phyloP scores from a whole-genome alignment of 2,797 vertebrate genomes.

The Acipenser oxyrinchus region DNA sequence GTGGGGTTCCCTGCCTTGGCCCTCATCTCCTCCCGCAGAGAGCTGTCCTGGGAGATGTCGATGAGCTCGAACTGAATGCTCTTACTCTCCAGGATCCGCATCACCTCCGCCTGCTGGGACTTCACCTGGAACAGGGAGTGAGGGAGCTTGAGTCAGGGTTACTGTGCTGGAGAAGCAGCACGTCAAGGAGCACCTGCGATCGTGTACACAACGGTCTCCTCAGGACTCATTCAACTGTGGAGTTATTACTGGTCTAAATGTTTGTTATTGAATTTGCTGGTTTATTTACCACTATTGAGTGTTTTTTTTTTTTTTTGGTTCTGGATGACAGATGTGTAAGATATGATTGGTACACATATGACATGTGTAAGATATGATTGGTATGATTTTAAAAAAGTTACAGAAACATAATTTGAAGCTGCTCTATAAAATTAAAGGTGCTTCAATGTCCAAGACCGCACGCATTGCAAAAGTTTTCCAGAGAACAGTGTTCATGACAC shows the following conservation, averaged over 20 bases:
- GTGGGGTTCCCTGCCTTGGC: conserved; percentile 73
- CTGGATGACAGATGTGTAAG: no score
- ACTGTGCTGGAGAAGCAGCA: not conserved
- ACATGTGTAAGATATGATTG: no score
- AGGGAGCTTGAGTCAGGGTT: conserved; percentile 6
- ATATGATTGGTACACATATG: no score
- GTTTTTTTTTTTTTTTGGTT: no score
- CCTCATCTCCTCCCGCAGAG: conserved; percentile 85
- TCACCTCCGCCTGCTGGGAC: conserved; percentile 84
- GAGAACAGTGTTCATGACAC: no score
- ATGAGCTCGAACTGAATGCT: conserved; percentile 81
- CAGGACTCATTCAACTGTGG: not conserved
- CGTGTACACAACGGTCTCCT: not conserved
- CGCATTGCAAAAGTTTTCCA: no score
- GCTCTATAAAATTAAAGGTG: no score
- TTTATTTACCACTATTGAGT: no score
- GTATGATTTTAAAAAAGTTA: no score
- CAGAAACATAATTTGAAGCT: no score
- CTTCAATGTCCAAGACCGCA: no score
- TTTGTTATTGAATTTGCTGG: not conserved
- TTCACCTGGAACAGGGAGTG: conserved; percentile 68
- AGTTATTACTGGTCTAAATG: not conserved
- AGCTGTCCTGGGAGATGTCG: conserved; percentile 83
- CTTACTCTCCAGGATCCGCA: conserved; percentile 84
- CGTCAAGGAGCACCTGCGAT: not conserved